Conservation (phyloP, 2,888 invertebrate species). For the Gibbula magus region DNA sequence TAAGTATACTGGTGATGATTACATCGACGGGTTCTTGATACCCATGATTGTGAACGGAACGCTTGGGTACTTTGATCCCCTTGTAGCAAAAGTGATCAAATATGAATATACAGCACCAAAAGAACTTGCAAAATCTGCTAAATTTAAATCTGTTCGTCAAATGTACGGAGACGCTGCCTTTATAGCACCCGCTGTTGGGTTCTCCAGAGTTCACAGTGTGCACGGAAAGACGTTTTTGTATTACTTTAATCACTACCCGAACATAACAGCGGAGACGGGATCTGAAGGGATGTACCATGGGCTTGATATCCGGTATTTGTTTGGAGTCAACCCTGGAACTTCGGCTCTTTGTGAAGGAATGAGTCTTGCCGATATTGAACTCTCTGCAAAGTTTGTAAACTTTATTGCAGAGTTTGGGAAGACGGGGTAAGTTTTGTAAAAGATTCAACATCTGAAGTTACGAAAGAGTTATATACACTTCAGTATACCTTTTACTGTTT, state of each 20-base stretch:
- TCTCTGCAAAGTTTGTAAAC: conserved; percentile 90
- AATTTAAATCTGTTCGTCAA: conserved; percentile 4
- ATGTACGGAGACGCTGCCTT: conserved; percentile 42
- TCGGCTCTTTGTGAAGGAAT: neutral
- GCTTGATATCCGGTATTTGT: conserved; percentile 94
- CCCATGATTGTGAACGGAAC: neutral
- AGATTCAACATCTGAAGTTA: neutral
- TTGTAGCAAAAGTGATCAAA: conserved; percentile 32
- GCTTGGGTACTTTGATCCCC: neutral
- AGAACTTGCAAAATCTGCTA: neutral
- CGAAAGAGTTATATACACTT: no score
- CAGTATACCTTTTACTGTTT: no score
- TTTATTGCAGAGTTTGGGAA: conserved; percentile 97
- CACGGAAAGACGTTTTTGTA: conserved; percentile 91
- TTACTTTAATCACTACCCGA: conserved; percentile 87
- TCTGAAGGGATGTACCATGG: conserved; percentile 97
- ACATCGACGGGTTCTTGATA: neutral
- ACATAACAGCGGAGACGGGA: conserved; percentile 80
- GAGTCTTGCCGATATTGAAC: conserved; percentile 85
- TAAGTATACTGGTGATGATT: no score
- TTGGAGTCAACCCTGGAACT: conserved; percentile 81
- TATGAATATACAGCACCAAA: conserved; percentile 32
- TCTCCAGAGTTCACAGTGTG: conserved; percentile 85
- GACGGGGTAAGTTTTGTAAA: conserved; percentile 85
- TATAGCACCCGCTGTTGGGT: conserved; percentile 35